Percentiles rank a stretch among this genome's conserved stretches.
Conservation (phyloP, 1,140 invertebrate species). For the Chironomus striatipennis region DNA sequence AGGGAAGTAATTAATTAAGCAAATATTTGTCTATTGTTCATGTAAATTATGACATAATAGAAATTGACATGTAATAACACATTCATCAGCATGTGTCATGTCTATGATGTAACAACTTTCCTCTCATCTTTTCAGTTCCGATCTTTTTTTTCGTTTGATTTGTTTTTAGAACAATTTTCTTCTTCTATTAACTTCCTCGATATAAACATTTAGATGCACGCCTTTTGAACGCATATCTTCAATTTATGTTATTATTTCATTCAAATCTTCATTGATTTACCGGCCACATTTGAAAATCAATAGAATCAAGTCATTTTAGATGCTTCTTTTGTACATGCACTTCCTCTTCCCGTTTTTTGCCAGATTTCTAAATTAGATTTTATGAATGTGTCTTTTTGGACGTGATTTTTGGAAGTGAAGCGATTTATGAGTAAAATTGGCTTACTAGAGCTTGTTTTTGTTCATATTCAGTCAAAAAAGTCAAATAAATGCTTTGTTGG, state of each 20-base stretch:
- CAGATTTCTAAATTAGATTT: not conserved
- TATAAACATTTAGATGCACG: not conserved
- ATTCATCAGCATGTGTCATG: no score
- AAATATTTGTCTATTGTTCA: conserved; percentile 8
- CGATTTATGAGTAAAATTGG: no score
- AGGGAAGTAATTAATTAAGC: conserved; percentile 8
- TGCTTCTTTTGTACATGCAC: conserved; percentile 1
- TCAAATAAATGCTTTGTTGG: no score
- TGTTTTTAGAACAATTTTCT: conserved; percentile 21
- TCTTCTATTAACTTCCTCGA: conserved; percentile 19
- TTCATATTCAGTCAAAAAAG: no score
- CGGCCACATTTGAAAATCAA: not conserved
- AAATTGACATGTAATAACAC: not conserved
- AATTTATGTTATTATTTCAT: not conserved
- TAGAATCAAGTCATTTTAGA: not conserved
- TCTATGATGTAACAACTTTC: not conserved
- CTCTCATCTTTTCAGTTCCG: no score
- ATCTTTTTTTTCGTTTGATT: no score
- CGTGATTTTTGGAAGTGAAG: no score
- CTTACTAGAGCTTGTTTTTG: no score
- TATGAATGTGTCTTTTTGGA: no score
- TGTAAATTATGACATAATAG: conserved; percentile 14
- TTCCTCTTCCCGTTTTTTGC: conserved; percentile 11
- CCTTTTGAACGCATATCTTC: not conserved
- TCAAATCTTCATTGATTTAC: not conserved